Conservation (phyloP, 2,888 invertebrate genomes). For the Tetropium fuscum region DNA sequence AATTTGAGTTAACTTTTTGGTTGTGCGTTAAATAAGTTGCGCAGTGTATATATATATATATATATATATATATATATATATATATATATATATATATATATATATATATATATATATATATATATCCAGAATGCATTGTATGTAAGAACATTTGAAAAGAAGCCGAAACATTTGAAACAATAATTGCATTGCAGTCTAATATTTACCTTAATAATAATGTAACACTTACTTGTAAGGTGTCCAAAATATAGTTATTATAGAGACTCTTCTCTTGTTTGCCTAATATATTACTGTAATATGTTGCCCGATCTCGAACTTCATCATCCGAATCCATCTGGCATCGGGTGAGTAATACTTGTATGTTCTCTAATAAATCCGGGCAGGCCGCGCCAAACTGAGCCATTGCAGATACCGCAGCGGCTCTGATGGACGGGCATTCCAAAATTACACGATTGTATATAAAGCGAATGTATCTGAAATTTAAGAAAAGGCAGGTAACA, state of each 20-base stretch:
- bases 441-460: slow-evolving; percentile 94
- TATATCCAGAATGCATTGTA: too few relatives aligned
- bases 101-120: too few relatives aligned
- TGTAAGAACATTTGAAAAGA: too few relatives aligned
- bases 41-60: too few relatives aligned
- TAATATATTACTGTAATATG: slow-evolving; percentile 93
- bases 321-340: slow-evolving; percentile 98
- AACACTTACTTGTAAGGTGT: slow-evolving; percentile 73
- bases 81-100: too few relatives aligned
- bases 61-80: too few relatives aligned
- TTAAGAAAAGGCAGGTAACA: background rate
- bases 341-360: slow-evolving; percentile 82
- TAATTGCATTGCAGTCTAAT: too few relatives aligned
- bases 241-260: slow-evolving; percentile 82
- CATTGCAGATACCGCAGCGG: slow-evolving; percentile 97
- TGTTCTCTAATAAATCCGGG: slow-evolving; percentile 88
- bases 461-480: slow-evolving; percentile 79
- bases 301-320: slow-evolving; percentile 97
- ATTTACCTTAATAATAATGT: too few relatives aligned
- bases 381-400: slow-evolving; percentile 98
- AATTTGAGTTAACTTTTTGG: too few relatives aligned
- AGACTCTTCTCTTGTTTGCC: slow-evolving; percentile 76
- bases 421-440: slow-evolving; percentile 94
- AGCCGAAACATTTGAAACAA: too few relatives aligned
- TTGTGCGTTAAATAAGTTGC: too few relatives aligned